These are phyloP conservation scores for Sebastiscus albofasciatus DNA, from an alignment of 2,797 vertebrate species.

Conservation along the genomic window DNA sequence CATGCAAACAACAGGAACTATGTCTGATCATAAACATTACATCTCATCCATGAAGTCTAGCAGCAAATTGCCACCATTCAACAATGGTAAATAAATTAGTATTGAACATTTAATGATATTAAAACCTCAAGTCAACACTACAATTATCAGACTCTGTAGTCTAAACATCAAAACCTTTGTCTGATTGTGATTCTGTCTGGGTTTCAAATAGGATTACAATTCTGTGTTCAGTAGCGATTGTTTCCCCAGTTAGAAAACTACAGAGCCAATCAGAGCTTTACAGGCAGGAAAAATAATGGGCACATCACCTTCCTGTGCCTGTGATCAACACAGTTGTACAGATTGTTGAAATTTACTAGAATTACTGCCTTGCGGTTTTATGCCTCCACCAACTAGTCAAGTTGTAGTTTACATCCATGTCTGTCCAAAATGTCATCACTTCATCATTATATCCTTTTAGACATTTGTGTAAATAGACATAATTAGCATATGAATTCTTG, in stretches of 20 bases:
- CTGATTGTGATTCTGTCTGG: not conserved
- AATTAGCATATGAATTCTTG: too few relatives aligned
- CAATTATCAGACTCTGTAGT: not conserved
- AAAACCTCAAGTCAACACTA: not conserved
- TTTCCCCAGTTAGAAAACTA: not conserved
- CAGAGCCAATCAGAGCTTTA: not conserved
- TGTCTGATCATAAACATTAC: constrained; percentile 17
- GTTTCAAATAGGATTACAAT: too few relatives aligned
- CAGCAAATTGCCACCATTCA: not conserved
- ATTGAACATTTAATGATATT: constrained; percentile 11
- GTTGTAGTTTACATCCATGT: too few relatives aligned
- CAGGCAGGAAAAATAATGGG: not conserved
- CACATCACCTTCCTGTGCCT: not conserved
- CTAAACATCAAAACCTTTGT: not conserved
- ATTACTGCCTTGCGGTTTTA: too few relatives aligned
- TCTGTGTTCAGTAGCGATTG: not conserved
- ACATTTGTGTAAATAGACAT: too few relatives aligned
- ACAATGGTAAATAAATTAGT: not conserved
- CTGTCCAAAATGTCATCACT: too few relatives aligned
- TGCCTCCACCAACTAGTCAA: too few relatives aligned
- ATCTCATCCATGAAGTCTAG: not conserved
- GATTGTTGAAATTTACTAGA: not conserved
- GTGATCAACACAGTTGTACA: too few relatives aligned
- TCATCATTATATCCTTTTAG: too few relatives aligned
- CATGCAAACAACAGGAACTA: constrained; percentile 17